Evolutionary conservation across 2,797 vertebrate genomes (phyloP), one percentile per base, ranked within the genome.

Genomic region (Pteropus rufus): DNA sequence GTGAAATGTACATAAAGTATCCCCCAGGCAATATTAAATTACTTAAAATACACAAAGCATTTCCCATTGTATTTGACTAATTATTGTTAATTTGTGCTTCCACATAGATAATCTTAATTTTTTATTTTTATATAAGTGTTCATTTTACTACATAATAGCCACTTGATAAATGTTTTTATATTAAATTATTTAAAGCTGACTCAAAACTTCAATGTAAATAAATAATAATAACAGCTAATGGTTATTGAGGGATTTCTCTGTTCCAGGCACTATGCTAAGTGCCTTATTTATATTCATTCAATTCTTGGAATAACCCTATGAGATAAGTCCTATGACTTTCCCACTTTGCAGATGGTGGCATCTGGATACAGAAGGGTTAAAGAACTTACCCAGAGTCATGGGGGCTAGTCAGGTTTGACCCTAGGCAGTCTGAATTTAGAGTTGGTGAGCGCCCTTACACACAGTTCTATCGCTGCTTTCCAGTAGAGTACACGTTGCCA

Each of bases 171-270:
- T 41, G 39, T 31, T 52, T 81, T 64, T 64, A 52, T 39, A 58
- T 4, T 91, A 58, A 86, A 80, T 64, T 90, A 46, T n/a, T 94
- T 72, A 54, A 94, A 90, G 41, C 15, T 60, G 69, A 54, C 10
- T 64, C 72, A 91, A 91, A 65, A 80, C 4, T 54, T 87, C 49
- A 23, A 19, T 65, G 49, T 80, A 72, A 60, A 5, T 62, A 34
- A 65, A 10, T 15, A 41, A 60, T 76, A 72, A 36, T 65, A 60
- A 58, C 14, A 73, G 58, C 24, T 65, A 41, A 82, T 7, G 5
- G 77, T 70, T 56, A 24, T 10, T 15, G 64, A 82, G 15, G 11
- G 34, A 34, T 52, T 56, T 52, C 49, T 52, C 16, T 54, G 52
- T 52, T 81, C 15, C 19, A 52, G n/a, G 4, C 49, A 46, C 16